Evolutionary conservation across 2,113 vertebrate genomes (phyloP).

Genomic region (Barnardius zonarius): DNA sequence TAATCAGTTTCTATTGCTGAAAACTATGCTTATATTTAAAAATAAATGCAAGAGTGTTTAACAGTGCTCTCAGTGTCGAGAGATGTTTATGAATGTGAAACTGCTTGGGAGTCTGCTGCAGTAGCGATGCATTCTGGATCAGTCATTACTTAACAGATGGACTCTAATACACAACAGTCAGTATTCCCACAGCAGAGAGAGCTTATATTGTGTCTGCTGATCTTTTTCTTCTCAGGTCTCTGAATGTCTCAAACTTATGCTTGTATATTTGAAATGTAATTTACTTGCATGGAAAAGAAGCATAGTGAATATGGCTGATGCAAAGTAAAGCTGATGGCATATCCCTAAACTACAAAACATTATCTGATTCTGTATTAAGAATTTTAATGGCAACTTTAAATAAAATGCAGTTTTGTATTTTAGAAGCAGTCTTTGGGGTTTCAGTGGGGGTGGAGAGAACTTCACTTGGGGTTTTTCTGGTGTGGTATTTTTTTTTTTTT

Average conservation of each 20-base stretch:
- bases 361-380: slow-evolving; percentile 60
- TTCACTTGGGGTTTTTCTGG: neutral
- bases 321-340: slow-evolving; percentile 15
- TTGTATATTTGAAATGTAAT: slow-evolving; percentile 8
- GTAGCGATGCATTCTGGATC: slow-evolving; percentile 81
- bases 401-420: neutral
- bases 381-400: slow-evolving; percentile 44
- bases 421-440: neutral
- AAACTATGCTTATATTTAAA: neutral
- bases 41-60: slow-evolving; percentile 3
- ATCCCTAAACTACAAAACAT: slow-evolving; percentile 53
- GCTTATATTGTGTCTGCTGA: slow-evolving; percentile 30
- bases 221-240: neutral
- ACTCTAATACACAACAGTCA: slow-evolving; percentile 36
- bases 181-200: slow-evolving; percentile 34
- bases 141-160: slow-evolving; percentile 82
- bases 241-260: neutral
- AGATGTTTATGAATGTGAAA: slow-evolving; percentile 76
- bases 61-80: slow-evolving; percentile 7
- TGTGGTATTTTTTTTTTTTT: too few species aligned
- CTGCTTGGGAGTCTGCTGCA: slow-evolving; percentile 84
- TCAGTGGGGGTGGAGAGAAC: neutral
- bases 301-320: neutral
- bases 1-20: neutral
- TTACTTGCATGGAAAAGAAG: neutral